Conservation (phyloP, 1,140 invertebrate species). For the Cryptotermes secundus region DNA sequence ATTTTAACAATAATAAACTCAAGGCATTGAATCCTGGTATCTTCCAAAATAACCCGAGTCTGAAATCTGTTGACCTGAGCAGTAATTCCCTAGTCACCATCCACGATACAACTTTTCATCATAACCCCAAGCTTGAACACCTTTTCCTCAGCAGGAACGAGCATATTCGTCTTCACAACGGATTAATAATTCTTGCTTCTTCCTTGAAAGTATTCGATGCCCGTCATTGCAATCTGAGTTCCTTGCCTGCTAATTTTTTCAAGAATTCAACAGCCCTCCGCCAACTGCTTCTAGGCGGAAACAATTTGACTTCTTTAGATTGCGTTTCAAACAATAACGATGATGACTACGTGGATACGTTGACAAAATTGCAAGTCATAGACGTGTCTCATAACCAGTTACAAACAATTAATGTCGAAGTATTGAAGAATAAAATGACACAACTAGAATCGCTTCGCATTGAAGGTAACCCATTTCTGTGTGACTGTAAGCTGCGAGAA, state of each 20-base stretch:
- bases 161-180: neutral
- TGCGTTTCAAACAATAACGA: neutral
- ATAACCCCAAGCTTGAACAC: neutral
- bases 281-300: neutral
- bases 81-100: neutral
- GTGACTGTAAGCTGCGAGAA: neutral
- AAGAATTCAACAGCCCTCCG: neutral
- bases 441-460: neutral
- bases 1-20: neutral
- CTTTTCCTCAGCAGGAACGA: neutral
- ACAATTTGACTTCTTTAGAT: neutral
- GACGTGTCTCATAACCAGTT: neutral
- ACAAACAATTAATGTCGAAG: neutral
- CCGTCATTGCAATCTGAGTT: neutral
- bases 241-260: neutral
- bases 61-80: neutral
- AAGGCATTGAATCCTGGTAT: neutral
- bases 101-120: neutral
- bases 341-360: neutral
- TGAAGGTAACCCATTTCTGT: neutral
- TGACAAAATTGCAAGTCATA: neutral
- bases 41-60: neutral
- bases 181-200: neutral
- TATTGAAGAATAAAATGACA: neutral
- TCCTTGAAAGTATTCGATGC: neutral